phyloP scores from a whole-genome alignment of 1,140 invertebrate species.

The Megalopta genalis region DNA sequence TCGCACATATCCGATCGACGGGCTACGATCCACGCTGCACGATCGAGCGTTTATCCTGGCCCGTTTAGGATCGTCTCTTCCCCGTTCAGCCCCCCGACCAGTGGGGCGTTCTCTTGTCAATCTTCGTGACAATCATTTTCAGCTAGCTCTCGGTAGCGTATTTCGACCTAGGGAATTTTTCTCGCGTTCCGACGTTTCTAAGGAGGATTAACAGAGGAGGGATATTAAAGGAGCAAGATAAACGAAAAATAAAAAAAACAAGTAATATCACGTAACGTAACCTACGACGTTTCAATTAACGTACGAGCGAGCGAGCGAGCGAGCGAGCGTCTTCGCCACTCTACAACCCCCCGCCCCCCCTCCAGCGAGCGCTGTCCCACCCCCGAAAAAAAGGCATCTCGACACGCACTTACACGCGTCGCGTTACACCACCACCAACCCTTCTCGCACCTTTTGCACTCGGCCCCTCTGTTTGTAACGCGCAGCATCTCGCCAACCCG shows the following conservation, averaged over 20 bases:
- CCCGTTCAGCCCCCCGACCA: conserved; percentile 6
- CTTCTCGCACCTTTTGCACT: conserved; percentile 6
- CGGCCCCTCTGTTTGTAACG: too few species aligned
- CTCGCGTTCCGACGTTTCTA: conserved; percentile 8
- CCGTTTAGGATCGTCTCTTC: conserved; percentile 26
- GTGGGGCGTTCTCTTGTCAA: conserved; percentile 54
- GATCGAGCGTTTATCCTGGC: neutral
- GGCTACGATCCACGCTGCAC: conserved; percentile 10
- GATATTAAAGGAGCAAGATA: neutral
- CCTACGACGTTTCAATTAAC: conserved; percentile 75
- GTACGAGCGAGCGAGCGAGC: conserved; percentile 59
- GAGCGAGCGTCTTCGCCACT: neutral
- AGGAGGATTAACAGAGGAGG: conserved; percentile 28
- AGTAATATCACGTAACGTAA: conserved; percentile 52
- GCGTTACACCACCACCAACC: neutral
- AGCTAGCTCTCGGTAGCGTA: conserved; percentile 56
- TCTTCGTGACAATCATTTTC: conserved; percentile 76
- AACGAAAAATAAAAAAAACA: neutral
- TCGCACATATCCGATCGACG: conserved; percentile 59
- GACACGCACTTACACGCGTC: conserved; percentile 26
- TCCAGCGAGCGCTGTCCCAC: too few species aligned
- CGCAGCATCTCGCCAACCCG: too few species aligned
- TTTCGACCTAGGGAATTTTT: conserved; percentile 41
- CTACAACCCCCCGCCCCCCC: neutral
- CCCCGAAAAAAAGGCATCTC: neutral